phyloP scores from a whole-genome alignment of 37 sponge, comb jelly and placozoan genomes.

The Cliona cf. orientalis region DNA sequence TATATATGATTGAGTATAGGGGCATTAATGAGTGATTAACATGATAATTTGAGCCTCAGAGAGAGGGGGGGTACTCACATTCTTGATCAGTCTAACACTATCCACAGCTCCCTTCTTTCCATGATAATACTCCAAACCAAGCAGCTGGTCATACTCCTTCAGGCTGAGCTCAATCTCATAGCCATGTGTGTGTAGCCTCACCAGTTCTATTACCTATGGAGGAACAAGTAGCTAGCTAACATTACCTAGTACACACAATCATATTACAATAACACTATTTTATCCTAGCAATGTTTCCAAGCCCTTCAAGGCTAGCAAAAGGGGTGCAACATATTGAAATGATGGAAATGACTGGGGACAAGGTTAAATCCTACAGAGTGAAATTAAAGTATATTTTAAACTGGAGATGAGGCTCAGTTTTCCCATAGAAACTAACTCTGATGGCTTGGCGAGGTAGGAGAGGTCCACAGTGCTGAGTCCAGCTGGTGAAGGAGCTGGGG shows the following conservation, averaged over 20 bases:
- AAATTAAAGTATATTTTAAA: no score
- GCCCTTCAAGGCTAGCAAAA: no score
- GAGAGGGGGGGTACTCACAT: background rate
- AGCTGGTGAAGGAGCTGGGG: constrained; percentile 25
- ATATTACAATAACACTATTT: no score
- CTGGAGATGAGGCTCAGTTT: no score
- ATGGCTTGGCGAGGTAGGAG: constrained; percentile 2
- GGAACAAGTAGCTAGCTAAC: no score
- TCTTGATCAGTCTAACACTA: constrained; percentile 17
- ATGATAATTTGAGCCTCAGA: background rate
- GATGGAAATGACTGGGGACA: no score
- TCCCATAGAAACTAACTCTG: background rate
- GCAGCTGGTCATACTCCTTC: background rate
- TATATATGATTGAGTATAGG: no score
- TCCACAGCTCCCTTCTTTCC: constrained; percentile 2
- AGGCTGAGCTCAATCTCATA: constrained; percentile 2
- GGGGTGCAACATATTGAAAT: no score
- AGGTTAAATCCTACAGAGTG: no score
- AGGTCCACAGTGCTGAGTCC: constrained; percentile 15
- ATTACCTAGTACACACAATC: no score
- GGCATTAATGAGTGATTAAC: background rate
- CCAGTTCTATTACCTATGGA: constrained; percentile 11
- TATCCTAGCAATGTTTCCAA: no score
- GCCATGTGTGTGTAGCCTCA: background rate
- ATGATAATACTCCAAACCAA: background rate